These are phyloP conservation scores for Scortum barcoo DNA, from an alignment of 2,113 vertebrate species.

Conservation along the genomic window DNA sequence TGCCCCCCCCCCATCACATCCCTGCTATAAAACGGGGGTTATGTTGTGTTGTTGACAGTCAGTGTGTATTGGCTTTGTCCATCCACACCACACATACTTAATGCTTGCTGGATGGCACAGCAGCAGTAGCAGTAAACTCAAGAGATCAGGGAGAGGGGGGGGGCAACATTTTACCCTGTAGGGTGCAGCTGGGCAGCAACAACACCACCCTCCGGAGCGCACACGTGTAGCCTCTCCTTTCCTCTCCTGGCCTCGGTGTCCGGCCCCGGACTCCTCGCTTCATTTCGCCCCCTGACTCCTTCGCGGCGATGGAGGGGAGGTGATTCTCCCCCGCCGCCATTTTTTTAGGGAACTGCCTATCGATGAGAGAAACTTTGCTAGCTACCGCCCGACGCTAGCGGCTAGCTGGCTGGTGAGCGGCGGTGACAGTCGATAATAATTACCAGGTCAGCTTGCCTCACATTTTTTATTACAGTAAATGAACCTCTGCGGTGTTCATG, in stretches of 20 bases:
- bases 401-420: constrained; percentile 49
- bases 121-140: constrained; percentile 1
- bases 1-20: too few relatives aligned
- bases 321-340: constrained; percentile 83
- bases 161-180: constrained; percentile 36
- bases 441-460: constrained; percentile 40
- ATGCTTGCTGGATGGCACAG: constrained; percentile 27
- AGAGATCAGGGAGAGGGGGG: constrained; percentile 33
- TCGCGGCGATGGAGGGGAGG: constrained; percentile 61
- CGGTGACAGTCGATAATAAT: constrained; percentile 54
- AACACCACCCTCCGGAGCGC: constrained; percentile 8
- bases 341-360: constrained; percentile 84
- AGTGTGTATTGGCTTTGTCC: constrained; percentile 3
- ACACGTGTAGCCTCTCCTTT: constrained; percentile 45
- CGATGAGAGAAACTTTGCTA: constrained; percentile 80
- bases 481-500: background rate
- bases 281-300: constrained; percentile 56
- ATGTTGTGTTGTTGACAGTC: constrained; percentile 33
- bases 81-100: constrained; percentile 18
- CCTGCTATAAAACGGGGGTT: background rate
- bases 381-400: constrained; percentile 56
- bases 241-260: background rate
- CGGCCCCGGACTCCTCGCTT: constrained; percentile 13
- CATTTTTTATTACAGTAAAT: constrained; percentile 10
- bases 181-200: constrained; percentile 40